These are phyloP conservation scores for Acronicta alni DNA, from an alignment of 2,888 invertebrate species.

Conservation along the genomic window DNA sequence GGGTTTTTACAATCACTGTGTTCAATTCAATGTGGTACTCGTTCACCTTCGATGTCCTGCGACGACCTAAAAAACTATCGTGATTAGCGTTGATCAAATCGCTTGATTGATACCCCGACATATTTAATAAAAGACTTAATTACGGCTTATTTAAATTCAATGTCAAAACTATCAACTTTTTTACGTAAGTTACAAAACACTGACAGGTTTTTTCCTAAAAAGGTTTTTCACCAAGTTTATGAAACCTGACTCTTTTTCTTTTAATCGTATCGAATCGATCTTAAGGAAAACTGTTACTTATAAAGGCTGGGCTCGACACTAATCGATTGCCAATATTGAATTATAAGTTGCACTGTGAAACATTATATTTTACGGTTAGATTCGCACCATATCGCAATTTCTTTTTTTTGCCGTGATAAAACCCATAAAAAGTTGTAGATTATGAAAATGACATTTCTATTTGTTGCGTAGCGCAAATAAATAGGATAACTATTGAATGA, in stretches of 20 bases:
- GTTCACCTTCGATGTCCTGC: conserved; percentile 56
- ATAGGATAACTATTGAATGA: conserved; percentile 24
- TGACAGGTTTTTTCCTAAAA: conserved; percentile 40
- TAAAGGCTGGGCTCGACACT: conserved; percentile 64
- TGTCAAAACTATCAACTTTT: conserved; percentile 44
- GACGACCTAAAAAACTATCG: conserved; percentile 29
- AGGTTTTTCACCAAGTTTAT: conserved; percentile 60
- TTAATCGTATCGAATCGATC: conserved; percentile 73
- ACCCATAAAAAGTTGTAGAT: conserved; percentile 26
- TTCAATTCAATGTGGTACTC: conserved; percentile 49
- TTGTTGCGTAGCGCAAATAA: conserved; percentile 7
- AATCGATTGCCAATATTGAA: conserved; percentile 76
- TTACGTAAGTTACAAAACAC: conserved; percentile 43
- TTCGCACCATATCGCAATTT: conserved; percentile 52
- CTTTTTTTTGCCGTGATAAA: conserved; percentile 39
- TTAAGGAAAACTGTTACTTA: conserved; percentile 69
- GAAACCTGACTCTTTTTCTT: conserved; percentile 65
- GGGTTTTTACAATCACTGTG: conserved; percentile 37
- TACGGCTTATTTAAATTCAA: conserved; percentile 44
- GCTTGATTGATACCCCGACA: conserved; percentile 47
- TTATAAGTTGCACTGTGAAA: conserved; percentile 67
- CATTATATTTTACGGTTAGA: conserved; percentile 64
- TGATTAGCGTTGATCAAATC: conserved; percentile 46
- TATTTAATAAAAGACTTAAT: conserved; percentile 22
- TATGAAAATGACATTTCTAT: conserved; percentile 28